phyloP scores from a whole-genome alignment of 2,888 invertebrate genomes.

The Aplocera efformata region DNA sequence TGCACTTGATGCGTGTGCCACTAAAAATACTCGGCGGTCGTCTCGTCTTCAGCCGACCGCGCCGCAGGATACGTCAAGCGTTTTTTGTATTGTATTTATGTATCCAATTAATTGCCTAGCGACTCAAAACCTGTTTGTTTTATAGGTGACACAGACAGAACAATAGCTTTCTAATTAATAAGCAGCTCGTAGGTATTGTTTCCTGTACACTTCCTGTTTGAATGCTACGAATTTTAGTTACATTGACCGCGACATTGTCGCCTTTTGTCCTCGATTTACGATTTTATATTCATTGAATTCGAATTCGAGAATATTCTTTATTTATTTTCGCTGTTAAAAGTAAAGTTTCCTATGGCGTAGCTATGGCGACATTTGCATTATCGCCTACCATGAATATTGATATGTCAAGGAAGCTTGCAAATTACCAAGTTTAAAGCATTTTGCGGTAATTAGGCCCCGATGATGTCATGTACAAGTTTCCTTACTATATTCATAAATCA shows the following conservation, averaged over 20 bases:
- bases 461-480: slow-evolving; percentile 46
- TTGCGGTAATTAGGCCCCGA: slow-evolving; percentile 35
- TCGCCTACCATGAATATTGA: slow-evolving; percentile 13
- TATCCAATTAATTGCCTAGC: slow-evolving; percentile 31
- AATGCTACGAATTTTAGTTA: slow-evolving; percentile 43
- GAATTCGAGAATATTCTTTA: no score
- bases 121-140: slow-evolving; percentile 32
- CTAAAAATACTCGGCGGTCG: slow-evolving; percentile 51
- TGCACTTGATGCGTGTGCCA: slow-evolving; percentile 48
- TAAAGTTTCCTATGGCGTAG: no score
- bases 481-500: slow-evolving; percentile 35
- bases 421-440: slow-evolving; percentile 14
- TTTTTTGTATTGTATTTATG: slow-evolving; percentile 24
- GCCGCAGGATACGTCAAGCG: slow-evolving; percentile 7
- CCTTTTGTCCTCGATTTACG: slow-evolving; percentile 17
- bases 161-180: slow-evolving; percentile 49
- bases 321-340: no score
- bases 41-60: background rate
- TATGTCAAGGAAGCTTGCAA: slow-evolving; percentile 20
- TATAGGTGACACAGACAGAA: slow-evolving; percentile 34
- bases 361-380: slow-evolving; percentile 5
- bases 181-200: slow-evolving; percentile 47
- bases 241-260: slow-evolving; percentile 46
- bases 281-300: slow-evolving; percentile 1
- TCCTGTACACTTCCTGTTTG: slow-evolving; percentile 62